Evolutionary conservation across 2,113 vertebrate genomes (phyloP).

Genomic region (Sciurus niger): DNA sequence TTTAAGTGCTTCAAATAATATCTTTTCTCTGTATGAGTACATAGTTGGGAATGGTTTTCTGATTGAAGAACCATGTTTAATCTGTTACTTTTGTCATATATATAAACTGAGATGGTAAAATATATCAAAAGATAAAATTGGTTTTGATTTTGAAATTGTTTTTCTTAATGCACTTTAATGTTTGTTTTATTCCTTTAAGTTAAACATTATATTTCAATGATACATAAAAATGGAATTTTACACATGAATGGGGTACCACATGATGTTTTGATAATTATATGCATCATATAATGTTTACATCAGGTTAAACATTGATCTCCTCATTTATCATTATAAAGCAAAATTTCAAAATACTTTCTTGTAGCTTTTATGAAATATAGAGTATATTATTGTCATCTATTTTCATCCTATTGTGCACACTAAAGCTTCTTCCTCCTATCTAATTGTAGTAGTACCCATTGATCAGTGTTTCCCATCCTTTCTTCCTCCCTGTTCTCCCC

Average conservation of each 20-base stretch:
- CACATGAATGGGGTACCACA: not conserved
- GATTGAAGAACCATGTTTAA: not conserved
- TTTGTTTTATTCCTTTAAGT: not conserved
- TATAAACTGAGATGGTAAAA: not conserved
- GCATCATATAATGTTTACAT: not conserved
- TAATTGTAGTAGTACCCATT: rapidly evolving
- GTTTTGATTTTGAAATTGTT: not conserved
- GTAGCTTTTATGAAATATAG: not conserved
- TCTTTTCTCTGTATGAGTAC: not conserved
- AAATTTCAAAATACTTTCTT: not conserved
- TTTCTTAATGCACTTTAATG: not conserved
- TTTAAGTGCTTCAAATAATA: not conserved
- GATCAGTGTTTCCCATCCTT: not conserved
- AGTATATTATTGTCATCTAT: not conserved
- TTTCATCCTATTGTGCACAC: not conserved
- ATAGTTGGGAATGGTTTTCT: not conserved
- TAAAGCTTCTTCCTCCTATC: not conserved
- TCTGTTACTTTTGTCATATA: not conserved
- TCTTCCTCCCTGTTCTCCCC: rapidly evolving
- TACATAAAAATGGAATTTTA: not conserved
- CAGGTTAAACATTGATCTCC: not conserved
- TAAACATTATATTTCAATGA: not conserved
- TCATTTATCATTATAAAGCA: not conserved
- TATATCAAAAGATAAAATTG: not conserved
- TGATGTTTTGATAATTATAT: not conserved